Percentiles rank a stretch among this genome's conserved stretches.
Evolutionary conservation across 2,888 invertebrate genomes (phyloP).

Genomic region (Onthophagus sagittarius): DNA sequence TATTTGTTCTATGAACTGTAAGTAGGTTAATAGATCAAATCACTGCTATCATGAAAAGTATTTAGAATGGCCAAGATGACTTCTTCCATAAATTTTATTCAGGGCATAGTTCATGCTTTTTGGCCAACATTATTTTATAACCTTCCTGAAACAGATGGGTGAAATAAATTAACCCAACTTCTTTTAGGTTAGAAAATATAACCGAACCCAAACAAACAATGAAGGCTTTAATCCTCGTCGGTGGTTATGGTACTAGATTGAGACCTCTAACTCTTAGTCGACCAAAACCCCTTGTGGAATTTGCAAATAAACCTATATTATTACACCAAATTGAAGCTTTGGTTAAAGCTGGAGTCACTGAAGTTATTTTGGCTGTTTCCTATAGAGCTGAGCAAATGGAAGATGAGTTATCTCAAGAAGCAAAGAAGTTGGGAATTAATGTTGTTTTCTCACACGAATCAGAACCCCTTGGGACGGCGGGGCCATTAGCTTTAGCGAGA

Average conservation of each 20-base stretch:
- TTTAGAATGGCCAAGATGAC: too few species aligned
- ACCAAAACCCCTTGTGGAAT: conserved; percentile 98
- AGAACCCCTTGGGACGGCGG: conserved; percentile 96
- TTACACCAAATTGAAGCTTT: conserved; percentile 94
- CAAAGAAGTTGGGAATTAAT: conserved; percentile 83
- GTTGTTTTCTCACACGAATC: conserved; percentile 93
- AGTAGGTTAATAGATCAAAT: too few species aligned
- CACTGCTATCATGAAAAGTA: too few species aligned
- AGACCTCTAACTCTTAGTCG: conserved; percentile 93
- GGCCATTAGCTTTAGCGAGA: conserved; percentile 87
- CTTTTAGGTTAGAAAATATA: conserved; percentile 1
- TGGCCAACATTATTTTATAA: too few species aligned
- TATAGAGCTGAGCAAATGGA: conserved; percentile 98
- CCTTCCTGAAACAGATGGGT: too few species aligned
- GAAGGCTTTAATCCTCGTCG: conserved; percentile 95
- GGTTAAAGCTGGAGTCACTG: conserved; percentile 78
- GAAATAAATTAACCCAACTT: background rate
- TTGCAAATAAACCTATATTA: conserved; percentile 98
- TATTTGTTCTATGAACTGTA: too few species aligned
- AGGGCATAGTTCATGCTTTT: too few species aligned
- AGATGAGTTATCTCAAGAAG: conserved; percentile 80
- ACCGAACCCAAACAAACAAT: conserved; percentile 52
- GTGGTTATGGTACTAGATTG: conserved; percentile 96
- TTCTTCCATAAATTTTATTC: too few species aligned
- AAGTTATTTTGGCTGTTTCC: conserved; percentile 96